Conservation (phyloP, 2,797 vertebrate species). For the Malurus leucopterus region DNA sequence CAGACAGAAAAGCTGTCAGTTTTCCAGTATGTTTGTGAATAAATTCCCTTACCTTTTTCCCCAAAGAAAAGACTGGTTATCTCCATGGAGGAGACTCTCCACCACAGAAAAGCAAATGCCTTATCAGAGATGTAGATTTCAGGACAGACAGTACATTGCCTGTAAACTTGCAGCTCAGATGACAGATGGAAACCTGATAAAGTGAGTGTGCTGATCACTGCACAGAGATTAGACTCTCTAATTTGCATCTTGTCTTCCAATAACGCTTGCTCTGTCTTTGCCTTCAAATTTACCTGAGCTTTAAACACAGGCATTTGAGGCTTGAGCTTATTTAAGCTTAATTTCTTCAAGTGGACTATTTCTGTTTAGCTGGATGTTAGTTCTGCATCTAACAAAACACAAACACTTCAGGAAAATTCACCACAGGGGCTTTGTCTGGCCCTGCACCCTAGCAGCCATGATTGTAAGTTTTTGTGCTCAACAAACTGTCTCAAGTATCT, state of each 20-base stretch:
- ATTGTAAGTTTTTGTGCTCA: neutral
- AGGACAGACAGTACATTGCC: slow-evolving; percentile 37
- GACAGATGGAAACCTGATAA: slow-evolving; percentile 62
- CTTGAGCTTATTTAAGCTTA: neutral
- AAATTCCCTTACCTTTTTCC: neutral
- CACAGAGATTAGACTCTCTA: slow-evolving; percentile 6
- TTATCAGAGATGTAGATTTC: slow-evolving; percentile 27
- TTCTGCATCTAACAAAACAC: neutral
- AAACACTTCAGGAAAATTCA: neutral
- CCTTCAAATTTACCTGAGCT: neutral
- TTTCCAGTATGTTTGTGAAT: slow-evolving; percentile 4
- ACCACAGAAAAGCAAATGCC: neutral
- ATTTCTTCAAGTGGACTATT: neutral
- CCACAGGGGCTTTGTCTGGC: neutral
- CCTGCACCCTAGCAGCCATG: neutral
- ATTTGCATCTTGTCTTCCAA: slow-evolving; percentile 47
- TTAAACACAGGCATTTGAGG: neutral
- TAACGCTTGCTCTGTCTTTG: neutral
- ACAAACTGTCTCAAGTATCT: neutral
- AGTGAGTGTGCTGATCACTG: slow-evolving; percentile 7
- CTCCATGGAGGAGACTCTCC: neutral
- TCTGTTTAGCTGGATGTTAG: neutral
- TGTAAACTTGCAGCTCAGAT: slow-evolving; percentile 59
- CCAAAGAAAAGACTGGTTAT: neutral
- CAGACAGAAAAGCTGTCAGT: neutral